These are phyloP conservation scores for Platycheirus rosarum DNA, from an alignment of 2,888 invertebrate species.

Conservation along the genomic window DNA sequence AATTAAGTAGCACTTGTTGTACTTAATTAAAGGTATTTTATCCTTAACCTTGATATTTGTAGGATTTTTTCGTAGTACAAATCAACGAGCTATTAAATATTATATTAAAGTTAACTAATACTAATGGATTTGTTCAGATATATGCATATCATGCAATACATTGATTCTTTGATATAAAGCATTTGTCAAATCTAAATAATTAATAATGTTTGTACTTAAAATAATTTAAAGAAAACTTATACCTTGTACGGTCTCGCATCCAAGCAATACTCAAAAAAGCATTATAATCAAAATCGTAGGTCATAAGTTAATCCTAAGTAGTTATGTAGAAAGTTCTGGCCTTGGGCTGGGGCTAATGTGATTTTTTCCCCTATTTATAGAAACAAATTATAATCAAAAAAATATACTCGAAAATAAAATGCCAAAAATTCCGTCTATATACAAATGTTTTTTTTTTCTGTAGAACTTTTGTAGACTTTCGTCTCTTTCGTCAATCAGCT, in stretches of 20 bases:
- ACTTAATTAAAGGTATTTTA: constrained; percentile 26
- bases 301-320: constrained; percentile 62
- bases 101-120: constrained; percentile 34
- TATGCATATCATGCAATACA: no score
- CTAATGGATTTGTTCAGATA: constrained; percentile 26
- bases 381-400: constrained; percentile 31
- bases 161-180: no score
- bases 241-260: constrained; percentile 17
- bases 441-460: constrained; percentile 29
- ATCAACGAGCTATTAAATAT: constrained; percentile 42
- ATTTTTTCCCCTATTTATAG: constrained; percentile 69
- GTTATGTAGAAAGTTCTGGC: constrained; percentile 60
- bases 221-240: neutral
- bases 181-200: no score
- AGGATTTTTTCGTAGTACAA: constrained; percentile 56
- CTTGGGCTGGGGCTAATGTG: constrained; percentile 51
- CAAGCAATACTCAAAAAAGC: constrained; percentile 59
- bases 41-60: constrained; percentile 20
- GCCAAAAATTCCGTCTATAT: constrained; percentile 38
- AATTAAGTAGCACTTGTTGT: constrained; percentile 34
- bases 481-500: constrained; percentile 51
- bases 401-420: constrained; percentile 60
- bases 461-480: no score
- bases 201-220: constrained; percentile 22
- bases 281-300: constrained; percentile 67